Conservation (phyloP, 1,140 invertebrate species). For the Cryptotermes secundus region DNA sequence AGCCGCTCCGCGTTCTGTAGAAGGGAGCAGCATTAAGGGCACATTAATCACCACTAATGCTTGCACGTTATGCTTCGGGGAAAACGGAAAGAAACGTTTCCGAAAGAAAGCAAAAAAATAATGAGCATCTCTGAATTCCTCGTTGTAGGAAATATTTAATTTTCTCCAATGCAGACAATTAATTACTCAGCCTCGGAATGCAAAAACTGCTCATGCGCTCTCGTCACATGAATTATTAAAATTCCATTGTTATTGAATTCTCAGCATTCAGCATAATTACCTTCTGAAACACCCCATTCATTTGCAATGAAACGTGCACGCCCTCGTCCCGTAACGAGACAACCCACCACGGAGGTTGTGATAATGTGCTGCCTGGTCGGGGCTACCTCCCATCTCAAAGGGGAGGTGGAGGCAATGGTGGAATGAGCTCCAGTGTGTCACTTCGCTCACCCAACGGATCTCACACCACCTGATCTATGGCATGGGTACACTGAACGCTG, state of each 20-base stretch:
- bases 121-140: neutral
- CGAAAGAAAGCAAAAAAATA: neutral
- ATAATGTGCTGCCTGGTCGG: too few species aligned
- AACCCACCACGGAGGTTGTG: too few species aligned
- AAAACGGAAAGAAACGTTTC: neutral
- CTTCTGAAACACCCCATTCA: neutral
- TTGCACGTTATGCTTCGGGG: neutral
- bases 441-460: too few species aligned
- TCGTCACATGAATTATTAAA: neutral
- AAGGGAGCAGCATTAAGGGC: neutral
- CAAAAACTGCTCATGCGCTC: neutral
- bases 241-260: neutral
- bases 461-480: too few species aligned
- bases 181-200: neutral
- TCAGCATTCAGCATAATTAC: neutral
- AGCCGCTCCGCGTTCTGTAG: too few species aligned
- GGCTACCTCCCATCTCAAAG: too few species aligned
- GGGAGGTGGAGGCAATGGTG: too few species aligned
- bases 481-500: too few species aligned
- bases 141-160: slow-evolving; percentile 10
- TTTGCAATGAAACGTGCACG: neutral
- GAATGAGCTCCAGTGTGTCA: too few species aligned
- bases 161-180: neutral
- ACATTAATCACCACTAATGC: neutral
- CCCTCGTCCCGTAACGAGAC: too few species aligned